A percentile compares a stretch with the other conserved stretches of the same genome.
These are phyloP conservation scores for Dendronephthya gigantea DNA, from an alignment of 64 coral and sea anemone species.

Conservation along the genomic window DNA sequence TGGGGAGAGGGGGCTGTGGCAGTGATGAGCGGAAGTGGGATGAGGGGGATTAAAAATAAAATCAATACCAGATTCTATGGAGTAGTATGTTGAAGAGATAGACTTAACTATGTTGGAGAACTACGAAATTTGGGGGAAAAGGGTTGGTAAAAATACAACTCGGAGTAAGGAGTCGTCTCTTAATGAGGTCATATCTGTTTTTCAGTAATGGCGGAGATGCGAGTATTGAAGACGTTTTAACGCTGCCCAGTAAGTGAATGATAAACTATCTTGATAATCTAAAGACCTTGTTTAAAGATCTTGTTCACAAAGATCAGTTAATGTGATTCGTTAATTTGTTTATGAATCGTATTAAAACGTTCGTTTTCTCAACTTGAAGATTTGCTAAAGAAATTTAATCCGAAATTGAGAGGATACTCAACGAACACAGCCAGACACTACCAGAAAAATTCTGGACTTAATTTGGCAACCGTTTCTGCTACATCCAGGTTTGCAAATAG, in stretches of 20 bases:
- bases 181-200: too few species aligned
- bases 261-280: not conserved
- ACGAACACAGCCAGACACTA: constrained; percentile 18
- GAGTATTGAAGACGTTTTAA: not conserved
- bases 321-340: not conserved
- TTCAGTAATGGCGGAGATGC: not conserved
- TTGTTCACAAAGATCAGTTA: too few species aligned
- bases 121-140: too few species aligned
- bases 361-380: constrained; percentile 8
- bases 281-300: too few species aligned
- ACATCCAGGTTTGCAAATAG: constrained; percentile 12
- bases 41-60: too few species aligned
- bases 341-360: not conserved
- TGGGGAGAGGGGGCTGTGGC: too few species aligned
- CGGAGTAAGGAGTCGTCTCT: too few species aligned
- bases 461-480: constrained; percentile 25
- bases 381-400: constrained; percentile 40
- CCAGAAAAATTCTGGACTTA: constrained; percentile 4
- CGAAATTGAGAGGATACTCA: constrained; percentile 42
- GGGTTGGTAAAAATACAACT: too few species aligned
- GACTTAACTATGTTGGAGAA: too few species aligned
- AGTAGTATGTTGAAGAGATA: too few species aligned
- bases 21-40: too few species aligned
- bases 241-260: not conserved
- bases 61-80: too few species aligned